Base-by-base conservation (phyloP, 1,140 invertebrate species). In the Linepithema humile region DNA sequence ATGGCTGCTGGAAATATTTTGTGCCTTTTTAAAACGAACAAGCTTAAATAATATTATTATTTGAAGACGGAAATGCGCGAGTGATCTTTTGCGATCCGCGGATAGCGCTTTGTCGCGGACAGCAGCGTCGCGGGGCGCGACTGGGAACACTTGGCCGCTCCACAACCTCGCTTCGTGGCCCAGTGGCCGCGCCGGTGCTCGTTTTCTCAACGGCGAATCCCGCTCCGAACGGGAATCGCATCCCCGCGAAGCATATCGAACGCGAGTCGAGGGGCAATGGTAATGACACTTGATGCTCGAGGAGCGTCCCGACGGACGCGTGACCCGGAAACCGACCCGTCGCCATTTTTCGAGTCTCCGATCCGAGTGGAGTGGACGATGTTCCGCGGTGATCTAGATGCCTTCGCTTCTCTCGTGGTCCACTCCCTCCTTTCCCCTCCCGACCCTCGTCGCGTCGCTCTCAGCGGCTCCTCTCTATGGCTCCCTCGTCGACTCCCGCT, bases 261-360 rank as follows among this genome's bases (percentile, higher is more conserved):
- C 57, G 35, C 74, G 48, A 74, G 70, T 64, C 83, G 70, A 59
- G 85, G 83, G 65, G 86, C 90, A 90, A 89, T 91, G 83, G 88
- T 91, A 92, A 92, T 89, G 91, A 93, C 91, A 92, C 91, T 90
- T 92, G 92, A 92, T 92, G 89, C 91, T 88, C 88, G 67, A 60
- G 20, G 75, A 74, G 32, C 84, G 83, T 85, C 88, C 70, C 84
- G 83, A 85, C 82, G 90, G 80, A 90, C 92, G 90, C 90, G 90
- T 92, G 92, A 93, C 92, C 91, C 92, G 92, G 91, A 92, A 92
- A 92, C 91, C 90, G 85, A 90, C 86, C 90, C 80, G 72, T 53
- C 78, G 85, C 83, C 83, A 91, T 91, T 91, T 91, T 90, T 90
- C 88, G 60, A 87, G 80, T 89, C 83, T 45, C 57, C 59, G 70